A percentile compares a stretch with the other conserved stretches of the same genome.
Conservation (phyloP, 2,888 invertebrate species). For the Troglohyphantes excavatus region DNA sequence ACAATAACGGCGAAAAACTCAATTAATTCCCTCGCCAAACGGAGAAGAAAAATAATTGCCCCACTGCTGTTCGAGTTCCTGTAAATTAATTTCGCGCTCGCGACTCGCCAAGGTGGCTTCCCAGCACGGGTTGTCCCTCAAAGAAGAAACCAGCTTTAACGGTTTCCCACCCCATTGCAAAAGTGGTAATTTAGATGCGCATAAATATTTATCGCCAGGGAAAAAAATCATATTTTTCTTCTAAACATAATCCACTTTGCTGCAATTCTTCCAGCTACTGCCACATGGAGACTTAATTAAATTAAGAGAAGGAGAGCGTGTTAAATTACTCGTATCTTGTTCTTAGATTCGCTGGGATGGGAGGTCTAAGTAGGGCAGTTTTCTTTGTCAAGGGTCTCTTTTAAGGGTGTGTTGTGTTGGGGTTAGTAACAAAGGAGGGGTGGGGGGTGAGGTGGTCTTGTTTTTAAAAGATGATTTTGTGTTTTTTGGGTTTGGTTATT, state of each 20-base stretch:
- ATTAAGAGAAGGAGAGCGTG: slow-evolving; percentile 28
- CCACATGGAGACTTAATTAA: slow-evolving; percentile 45
- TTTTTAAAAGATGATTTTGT: too few species aligned
- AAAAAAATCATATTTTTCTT: slow-evolving; percentile 10
- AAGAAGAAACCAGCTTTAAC: not conserved
- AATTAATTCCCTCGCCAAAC: not conserved
- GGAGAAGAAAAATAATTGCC: not conserved
- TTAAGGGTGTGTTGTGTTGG: not conserved
- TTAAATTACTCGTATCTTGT: slow-evolving; percentile 43
- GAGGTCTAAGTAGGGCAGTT: not conserved
- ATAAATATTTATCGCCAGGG: slow-evolving; percentile 60
- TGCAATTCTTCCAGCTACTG: slow-evolving; percentile 24
- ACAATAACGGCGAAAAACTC: not conserved
- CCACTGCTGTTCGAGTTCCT: not conserved
- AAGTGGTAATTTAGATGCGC: slow-evolving; percentile 44
- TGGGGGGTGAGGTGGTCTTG: too few species aligned
- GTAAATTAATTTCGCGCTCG: not conserved
- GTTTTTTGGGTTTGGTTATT: too few species aligned
- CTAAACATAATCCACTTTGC: slow-evolving; percentile 57
- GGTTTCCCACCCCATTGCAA: not conserved
- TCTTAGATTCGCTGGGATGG: not conserved
- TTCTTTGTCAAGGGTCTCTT: not conserved
- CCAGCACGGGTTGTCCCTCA: not conserved
- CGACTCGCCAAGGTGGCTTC: not conserved
- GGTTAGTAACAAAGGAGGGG: not conserved